Conservation (phyloP, 2,113 vertebrate genomes). For the Gobio gobio region DNA sequence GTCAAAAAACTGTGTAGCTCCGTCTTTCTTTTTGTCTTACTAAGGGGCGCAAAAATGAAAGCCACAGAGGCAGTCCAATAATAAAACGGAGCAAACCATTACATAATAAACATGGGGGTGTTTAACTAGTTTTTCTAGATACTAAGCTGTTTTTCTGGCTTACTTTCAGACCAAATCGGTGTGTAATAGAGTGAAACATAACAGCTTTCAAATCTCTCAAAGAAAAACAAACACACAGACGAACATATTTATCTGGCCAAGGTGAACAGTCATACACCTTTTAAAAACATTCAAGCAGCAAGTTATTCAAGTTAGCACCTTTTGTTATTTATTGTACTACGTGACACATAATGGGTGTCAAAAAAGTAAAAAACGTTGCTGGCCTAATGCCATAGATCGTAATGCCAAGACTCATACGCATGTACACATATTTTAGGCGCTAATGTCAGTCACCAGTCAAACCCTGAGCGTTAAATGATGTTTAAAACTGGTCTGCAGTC, state of each 20-base stretch:
- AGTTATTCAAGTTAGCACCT: slow-evolving; percentile 7
- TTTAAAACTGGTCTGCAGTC: background rate
- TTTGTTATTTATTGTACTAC: background rate
- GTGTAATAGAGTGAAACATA: slow-evolving; percentile 17
- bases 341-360: slow-evolving; percentile 11
- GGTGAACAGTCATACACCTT: slow-evolving; percentile 5
- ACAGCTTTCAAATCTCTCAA: slow-evolving; percentile 2
- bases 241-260: background rate
- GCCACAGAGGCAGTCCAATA: too few relatives aligned
- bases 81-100: too few relatives aligned
- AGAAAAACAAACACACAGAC: slow-evolving; percentile 3
- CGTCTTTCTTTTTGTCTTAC: too few relatives aligned
- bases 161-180: slow-evolving; percentile 1
- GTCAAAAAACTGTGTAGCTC: too few relatives aligned
- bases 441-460: slow-evolving; percentile 21
- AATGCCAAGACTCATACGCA: background rate
- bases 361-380: background rate
- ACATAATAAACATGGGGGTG: too few relatives aligned
- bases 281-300: slow-evolving; percentile 14
- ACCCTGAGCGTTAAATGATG: background rate
- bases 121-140: too few relatives aligned
- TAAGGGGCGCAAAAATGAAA: too few relatives aligned
- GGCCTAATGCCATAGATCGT: background rate
- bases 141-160: background rate
- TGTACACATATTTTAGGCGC: background rate